Conservation (phyloP, 2,888 invertebrate species). For the Campoplex capitator region DNA sequence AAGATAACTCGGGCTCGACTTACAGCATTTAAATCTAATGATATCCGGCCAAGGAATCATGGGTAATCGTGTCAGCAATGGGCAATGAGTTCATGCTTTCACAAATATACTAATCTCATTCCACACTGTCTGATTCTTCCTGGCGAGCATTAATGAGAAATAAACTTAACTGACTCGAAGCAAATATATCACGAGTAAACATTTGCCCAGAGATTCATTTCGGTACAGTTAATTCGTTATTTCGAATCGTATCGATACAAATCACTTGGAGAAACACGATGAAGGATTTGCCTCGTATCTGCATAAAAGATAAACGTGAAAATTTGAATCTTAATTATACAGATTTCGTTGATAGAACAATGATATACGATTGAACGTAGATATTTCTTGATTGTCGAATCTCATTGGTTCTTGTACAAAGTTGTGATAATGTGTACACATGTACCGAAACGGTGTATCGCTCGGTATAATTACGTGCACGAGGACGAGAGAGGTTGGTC, state of each 20-base stretch:
- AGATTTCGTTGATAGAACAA: not conserved
- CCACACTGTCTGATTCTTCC: not conserved
- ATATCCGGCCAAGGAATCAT: constrained; percentile 31
- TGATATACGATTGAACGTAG: not conserved
- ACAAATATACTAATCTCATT: constrained; percentile 25
- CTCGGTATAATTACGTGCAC: constrained; percentile 27
- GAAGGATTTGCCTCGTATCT: not conserved
- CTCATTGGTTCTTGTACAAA: not conserved
- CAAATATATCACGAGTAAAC: constrained; percentile 26
- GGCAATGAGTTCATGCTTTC: constrained; percentile 2
- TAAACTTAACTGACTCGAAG: not conserved
- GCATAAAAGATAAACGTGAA: too few relatives aligned
- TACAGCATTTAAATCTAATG: constrained; percentile 34
- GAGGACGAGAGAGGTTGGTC: not conserved
- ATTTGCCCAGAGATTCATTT: not conserved
- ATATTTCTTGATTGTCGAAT: not conserved
- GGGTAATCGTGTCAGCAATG: constrained; percentile 27
- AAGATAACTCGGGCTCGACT: constrained; percentile 25
- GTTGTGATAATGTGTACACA: not conserved
- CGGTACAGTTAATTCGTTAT: not conserved
- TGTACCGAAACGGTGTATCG: not conserved
- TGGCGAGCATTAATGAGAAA: constrained; percentile 6
- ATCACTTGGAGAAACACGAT: not conserved
- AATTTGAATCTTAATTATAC: too few relatives aligned
- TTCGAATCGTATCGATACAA: not conserved